Evolutionary conservation across 2,888 invertebrate genomes (phyloP).

Genomic region (Eledona agricola): DNA sequence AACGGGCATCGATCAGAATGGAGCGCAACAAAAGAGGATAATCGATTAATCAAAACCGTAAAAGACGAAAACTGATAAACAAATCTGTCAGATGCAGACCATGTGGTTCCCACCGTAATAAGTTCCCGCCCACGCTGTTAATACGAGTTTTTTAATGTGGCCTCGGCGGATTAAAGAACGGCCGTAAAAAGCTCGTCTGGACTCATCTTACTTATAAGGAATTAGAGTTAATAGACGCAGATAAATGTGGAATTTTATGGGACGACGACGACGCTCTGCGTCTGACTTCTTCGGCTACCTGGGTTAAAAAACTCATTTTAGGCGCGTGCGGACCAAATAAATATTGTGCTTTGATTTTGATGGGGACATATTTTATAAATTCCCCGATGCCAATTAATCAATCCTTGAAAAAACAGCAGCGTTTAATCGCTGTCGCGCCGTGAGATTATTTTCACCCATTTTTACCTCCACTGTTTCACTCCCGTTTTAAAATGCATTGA

Average conservation of each 20-base stretch:
- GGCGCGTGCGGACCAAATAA: neutral
- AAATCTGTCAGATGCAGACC: slow-evolving; percentile 54
- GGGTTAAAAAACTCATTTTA: slow-evolving; percentile 27
- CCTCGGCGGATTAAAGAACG: slow-evolving; percentile 44
- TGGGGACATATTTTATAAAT: too few relatives aligned
- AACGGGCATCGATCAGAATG: slow-evolving; percentile 25
- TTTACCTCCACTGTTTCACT: too few relatives aligned
- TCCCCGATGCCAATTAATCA: too few relatives aligned
- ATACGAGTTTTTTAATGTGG: slow-evolving; percentile 47
- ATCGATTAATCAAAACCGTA: slow-evolving; percentile 36
- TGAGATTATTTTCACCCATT: too few relatives aligned
- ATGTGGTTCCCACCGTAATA: slow-evolving; percentile 53
- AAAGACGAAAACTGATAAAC: slow-evolving; percentile 39
- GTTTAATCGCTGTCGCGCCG: too few relatives aligned
- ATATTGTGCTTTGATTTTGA: neutral
- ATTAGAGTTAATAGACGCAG: slow-evolving; percentile 48
- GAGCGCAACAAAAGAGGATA: slow-evolving; percentile 29
- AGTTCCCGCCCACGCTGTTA: slow-evolving; percentile 40
- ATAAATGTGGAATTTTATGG: slow-evolving; percentile 43
- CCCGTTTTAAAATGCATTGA: too few relatives aligned
- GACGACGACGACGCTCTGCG: slow-evolving; percentile 16
- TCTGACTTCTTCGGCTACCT: slow-evolving; percentile 5
- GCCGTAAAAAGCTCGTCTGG: slow-evolving; percentile 46
- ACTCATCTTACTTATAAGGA: slow-evolving; percentile 48
- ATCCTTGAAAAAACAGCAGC: too few relatives aligned